Base-by-base conservation (phyloP, 2,888 invertebrate genomes). In the Epinotia nisella region DNA sequence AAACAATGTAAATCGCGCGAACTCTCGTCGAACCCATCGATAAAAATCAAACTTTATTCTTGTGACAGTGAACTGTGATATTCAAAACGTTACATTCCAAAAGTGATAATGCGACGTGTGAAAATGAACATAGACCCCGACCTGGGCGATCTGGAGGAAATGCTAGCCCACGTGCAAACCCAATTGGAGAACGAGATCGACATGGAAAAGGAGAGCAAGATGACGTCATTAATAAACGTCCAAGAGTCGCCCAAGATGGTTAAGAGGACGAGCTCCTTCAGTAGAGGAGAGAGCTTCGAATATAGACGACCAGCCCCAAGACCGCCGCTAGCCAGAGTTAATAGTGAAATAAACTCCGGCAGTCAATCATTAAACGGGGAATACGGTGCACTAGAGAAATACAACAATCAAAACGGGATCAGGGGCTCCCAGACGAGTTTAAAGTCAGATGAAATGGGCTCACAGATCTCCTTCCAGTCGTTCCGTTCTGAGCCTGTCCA, bases 131-230 rank as follows among this genome's bases (percentile, higher is more conserved):
- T 91, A 11, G 90, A 92, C 76, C 93, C 93, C 1, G 93, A 94
- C 77, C 76, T 94, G 58, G 93, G 92, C 0, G 94, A 94, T 70
- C 75, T 94, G 11, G 94, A 94, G 73, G 93, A 94, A 76, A 94
- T 94, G 94, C 80, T 94, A 21, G 93, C 93, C 0, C 89, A 91
- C 76, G 94, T 94, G 1, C 94, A 94, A 71, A 90, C 85, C 0
- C 93, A 94, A 74, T 76, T 94, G 7, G 93, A 94, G 76, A 86
- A 92, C 69, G 94, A 94, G 77, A 93, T 94, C 0, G 93, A 91
- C 51, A 62, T 89, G 67, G 92, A 92, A 74, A 90, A 86, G 60
- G 92, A 92, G 51, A 81, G 85, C 2, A 92, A 88, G 73, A 87
- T 90, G 88, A 83, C 92, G 0, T 91, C 90, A 0, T 58, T 90